phyloP scores from a whole-genome alignment of 2,113 vertebrate genomes.

The Cathartes aura region DNA sequence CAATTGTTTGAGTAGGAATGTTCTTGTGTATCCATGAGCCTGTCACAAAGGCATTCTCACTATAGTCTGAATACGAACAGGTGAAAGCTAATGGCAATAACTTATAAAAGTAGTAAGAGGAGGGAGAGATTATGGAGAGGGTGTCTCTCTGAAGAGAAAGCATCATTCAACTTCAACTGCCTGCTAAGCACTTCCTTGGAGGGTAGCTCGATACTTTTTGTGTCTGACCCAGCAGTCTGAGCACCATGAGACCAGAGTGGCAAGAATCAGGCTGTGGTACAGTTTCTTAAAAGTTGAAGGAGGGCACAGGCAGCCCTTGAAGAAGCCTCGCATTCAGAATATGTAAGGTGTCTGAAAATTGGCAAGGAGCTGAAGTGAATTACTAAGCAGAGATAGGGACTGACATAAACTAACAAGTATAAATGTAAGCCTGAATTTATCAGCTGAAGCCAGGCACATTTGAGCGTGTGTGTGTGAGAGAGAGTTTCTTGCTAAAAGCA shows the following conservation, averaged over 20 bases:
- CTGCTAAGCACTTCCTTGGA: background rate
- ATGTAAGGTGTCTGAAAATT: background rate
- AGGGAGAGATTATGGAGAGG: background rate
- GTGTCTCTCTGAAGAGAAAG: background rate
- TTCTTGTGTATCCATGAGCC: background rate
- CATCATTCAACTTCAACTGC: background rate
- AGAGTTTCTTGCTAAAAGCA: background rate
- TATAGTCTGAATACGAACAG: background rate
- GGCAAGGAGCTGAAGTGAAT: background rate
- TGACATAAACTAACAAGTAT: background rate
- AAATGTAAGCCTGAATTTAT: background rate
- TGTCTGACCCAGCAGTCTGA: background rate
- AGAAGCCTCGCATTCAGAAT: background rate
- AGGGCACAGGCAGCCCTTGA: background rate
- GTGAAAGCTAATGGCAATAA: background rate
- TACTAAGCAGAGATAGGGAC: background rate
- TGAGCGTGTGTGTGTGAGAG: background rate
- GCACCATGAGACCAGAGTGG: background rate
- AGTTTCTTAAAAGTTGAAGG: background rate
- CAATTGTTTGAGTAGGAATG: background rate
- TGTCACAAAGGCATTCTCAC: background rate
- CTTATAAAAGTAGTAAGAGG: background rate
- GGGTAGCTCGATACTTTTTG: background rate
- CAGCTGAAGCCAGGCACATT: conserved; percentile 1
- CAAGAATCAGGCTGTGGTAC: background rate